Conservation (phyloP, 2,888 invertebrate species). For the Polyploca ridens region DNA sequence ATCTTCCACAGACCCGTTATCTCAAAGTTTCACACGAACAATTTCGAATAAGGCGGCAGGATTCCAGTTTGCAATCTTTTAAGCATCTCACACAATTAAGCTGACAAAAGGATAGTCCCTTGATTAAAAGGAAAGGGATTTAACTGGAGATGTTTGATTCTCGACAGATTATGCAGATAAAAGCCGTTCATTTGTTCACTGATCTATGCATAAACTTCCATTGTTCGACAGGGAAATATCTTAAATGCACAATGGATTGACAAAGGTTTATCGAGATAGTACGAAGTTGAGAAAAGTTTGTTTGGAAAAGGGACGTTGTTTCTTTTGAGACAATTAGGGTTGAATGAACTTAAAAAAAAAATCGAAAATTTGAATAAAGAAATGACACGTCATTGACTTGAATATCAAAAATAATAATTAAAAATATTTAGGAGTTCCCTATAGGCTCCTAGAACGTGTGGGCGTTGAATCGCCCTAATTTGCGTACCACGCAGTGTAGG, state of each 20-base stretch:
- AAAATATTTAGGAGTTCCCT: too few relatives aligned
- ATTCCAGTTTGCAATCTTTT: constrained; percentile 23
- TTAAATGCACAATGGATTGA: constrained; percentile 10
- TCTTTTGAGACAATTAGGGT: not conserved
- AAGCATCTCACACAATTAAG: constrained; percentile 46
- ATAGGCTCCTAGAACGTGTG: too few relatives aligned
- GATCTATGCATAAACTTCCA: constrained; percentile 27
- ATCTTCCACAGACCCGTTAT: constrained; percentile 30
- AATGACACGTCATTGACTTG: too few relatives aligned
- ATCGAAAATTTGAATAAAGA: too few relatives aligned
- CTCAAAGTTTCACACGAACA: constrained; percentile 33
- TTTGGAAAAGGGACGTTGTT: not conserved
- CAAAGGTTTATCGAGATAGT: constrained; percentile 6
- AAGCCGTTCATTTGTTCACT: constrained; percentile 27
- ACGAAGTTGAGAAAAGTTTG: not conserved
- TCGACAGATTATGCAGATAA: constrained; percentile 41
- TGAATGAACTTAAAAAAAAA: not conserved
- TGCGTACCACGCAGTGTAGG: too few relatives aligned
- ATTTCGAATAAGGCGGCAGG: constrained; percentile 27
- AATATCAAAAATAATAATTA: too few relatives aligned
- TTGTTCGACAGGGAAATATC: constrained; percentile 23
- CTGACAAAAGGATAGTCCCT: constrained; percentile 45
- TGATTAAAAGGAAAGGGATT: constrained; percentile 51
- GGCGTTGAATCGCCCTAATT: too few relatives aligned
- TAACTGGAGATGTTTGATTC: constrained; percentile 46